phyloP scores from a whole-genome alignment of 1,140 invertebrate genomes.

The Caerostris extrusa region DNA sequence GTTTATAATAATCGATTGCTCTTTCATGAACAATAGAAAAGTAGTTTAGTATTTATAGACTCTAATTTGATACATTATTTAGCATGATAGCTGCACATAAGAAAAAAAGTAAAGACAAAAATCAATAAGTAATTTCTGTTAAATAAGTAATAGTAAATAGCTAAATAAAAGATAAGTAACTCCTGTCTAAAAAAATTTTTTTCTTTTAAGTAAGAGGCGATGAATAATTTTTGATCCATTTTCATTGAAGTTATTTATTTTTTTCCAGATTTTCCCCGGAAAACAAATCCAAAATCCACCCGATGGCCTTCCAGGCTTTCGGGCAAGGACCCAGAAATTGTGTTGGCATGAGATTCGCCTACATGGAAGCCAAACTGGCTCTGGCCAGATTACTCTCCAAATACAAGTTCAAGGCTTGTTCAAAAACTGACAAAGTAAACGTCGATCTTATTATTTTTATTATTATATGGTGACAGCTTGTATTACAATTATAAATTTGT shows the following conservation, averaged over 20 bases:
- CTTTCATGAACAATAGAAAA: too few species aligned
- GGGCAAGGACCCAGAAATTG: conserved; percentile 8
- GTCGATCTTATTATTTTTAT: background rate
- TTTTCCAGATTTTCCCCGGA: conserved; percentile 40
- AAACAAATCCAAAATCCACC: conserved; percentile 34
- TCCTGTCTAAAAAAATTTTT: background rate
- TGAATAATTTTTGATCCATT: background rate
- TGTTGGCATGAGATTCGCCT: conserved; percentile 35
- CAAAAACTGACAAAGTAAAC: conserved; percentile 44
- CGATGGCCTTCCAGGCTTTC: conserved; percentile 28
- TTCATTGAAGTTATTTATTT: background rate
- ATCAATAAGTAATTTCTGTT: too few species aligned
- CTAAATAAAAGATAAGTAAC: too few species aligned
- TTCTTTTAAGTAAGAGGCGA: background rate
- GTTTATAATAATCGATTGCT: too few species aligned
- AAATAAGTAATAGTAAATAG: too few species aligned
- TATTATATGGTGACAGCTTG: background rate
- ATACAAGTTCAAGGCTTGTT: background rate
- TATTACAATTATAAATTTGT: too few species aligned
- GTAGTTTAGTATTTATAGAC: too few species aligned
- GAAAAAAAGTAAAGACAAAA: too few species aligned
- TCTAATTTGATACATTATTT: too few species aligned
- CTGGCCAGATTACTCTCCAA: conserved; percentile 14
- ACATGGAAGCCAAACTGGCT: conserved; percentile 38
- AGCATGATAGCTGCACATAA: too few species aligned